A percentile compares a stretch with the other conserved stretches of the same genome.
These are phyloP conservation scores for Philereme transversata DNA, from an alignment of 2,888 invertebrate genomes.

Conservation along the genomic window DNA sequence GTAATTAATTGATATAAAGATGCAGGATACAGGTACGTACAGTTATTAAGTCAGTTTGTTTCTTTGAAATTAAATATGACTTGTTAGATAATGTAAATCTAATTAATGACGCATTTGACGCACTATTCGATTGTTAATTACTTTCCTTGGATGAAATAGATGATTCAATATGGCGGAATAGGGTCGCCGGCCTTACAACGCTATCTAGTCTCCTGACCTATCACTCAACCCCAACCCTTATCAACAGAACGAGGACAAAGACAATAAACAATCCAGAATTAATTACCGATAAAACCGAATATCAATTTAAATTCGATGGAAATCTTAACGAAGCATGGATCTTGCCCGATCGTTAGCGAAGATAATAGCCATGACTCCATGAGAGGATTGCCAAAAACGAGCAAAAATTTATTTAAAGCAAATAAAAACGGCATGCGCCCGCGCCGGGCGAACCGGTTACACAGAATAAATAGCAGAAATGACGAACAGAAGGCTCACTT, in stretches of 20 bases:
- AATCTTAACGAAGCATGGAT: constrained; percentile 72
- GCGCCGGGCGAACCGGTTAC: constrained; percentile 64
- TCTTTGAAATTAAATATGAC: neutral
- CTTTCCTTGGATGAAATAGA: constrained; percentile 16
- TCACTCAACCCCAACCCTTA: constrained; percentile 72
- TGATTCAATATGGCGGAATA: constrained; percentile 32
- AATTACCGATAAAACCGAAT: constrained; percentile 64
- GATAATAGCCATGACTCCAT: constrained; percentile 64
- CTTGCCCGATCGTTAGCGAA: constrained; percentile 69
- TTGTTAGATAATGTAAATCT: constrained; percentile 2
- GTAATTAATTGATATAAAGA: too few relatives aligned
- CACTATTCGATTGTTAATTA: constrained; percentile 9
- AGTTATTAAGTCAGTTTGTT: too few relatives aligned
- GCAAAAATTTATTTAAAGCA: constrained; percentile 80
- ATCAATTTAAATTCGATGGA: constrained; percentile 73
- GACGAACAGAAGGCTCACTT: constrained; percentile 19
- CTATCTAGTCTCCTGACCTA: constrained; percentile 75
- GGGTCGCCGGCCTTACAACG: constrained; percentile 70
- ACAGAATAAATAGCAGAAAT: constrained; percentile 36
- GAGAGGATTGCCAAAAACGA: constrained; percentile 76
- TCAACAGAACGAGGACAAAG: constrained; percentile 74
- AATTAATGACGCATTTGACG: constrained; percentile 5
- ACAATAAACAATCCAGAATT: constrained; percentile 68
- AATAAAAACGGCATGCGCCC: constrained; percentile 77
- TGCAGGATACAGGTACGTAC: too few relatives aligned